Evolutionary conservation across 2,888 invertebrate species (phyloP), one percentile per base, ranked within the genome.

Genomic region (Cheilosia vulpina): DNA sequence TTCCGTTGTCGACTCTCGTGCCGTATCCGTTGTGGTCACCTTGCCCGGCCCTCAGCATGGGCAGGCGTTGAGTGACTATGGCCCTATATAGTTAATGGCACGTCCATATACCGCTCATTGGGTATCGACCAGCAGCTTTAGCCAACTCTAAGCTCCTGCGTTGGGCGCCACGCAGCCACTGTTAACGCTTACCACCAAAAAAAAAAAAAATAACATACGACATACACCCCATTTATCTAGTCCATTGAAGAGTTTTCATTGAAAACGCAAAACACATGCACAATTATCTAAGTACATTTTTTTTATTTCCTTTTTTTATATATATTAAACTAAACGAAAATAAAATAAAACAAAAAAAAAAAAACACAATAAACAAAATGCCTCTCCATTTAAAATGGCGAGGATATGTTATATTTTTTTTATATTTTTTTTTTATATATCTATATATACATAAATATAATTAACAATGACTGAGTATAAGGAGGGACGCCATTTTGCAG

Each of bases 21-120:
- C 92, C 60, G 92, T 92, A 57, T 92, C 92, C 43, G 92, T 92
- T 81, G 92, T 92, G 75, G 92, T 92, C 17, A 92, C 93, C 53
- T 88, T 93, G 87, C 92, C 93, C 72, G 92, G 92, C 45, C 91
- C 92, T 65, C 93, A 92, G 89, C 93, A 92, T 89, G 92, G 93
- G 71, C 92, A 92, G 88, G 92, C 92, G 69, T 89, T 92, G 87
- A 92, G 93, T 88, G 92, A 92, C 88, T 92, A 92, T 88, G 92
- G 92, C 91, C 92, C 92, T 90, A 92, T 92, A 92, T 92, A 92
- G 93, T 93, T 92, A 90, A 92, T 91, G 91, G 92, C 92, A 90
- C 92, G 92, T 89, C 92, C 92, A 90, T 93, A 92, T 90, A 92
- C 92, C 88, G 91, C 92, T 88, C 92, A 92, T 89, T 92, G 92